Evolutionary conservation across 2,113 vertebrate species (phyloP).

Genomic region (Pholis gunnellus): DNA sequence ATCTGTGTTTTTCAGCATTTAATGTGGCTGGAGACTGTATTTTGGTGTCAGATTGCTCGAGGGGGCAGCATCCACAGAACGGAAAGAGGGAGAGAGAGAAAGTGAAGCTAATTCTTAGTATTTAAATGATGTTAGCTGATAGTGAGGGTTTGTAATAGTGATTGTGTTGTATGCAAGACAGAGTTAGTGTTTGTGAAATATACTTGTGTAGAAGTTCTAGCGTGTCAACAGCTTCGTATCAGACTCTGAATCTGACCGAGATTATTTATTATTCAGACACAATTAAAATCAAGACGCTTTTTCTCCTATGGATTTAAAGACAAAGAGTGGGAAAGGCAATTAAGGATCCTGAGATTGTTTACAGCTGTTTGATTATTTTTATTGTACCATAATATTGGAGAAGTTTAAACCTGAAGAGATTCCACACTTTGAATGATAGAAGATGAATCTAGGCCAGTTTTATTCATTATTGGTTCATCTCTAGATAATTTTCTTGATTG

Average conservation of each 20-base stretch:
- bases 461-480: slow-evolving; percentile 10
- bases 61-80: slow-evolving; percentile 18
- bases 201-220: slow-evolving; percentile 67
- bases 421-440: neutral
- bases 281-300: neutral
- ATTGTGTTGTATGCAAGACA: slow-evolving; percentile 74
- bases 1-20: slow-evolving; percentile 38
- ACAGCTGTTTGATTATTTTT: slow-evolving; percentile 4
- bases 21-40: slow-evolving; percentile 12
- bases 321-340: neutral
- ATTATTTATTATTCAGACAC: slow-evolving; percentile 10
- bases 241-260: slow-evolving; percentile 37
- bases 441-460: neutral
- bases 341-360: neutral
- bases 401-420: neutral
- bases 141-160: slow-evolving; percentile 72
- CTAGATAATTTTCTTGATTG: neutral
- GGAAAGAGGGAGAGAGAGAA: slow-evolving; percentile 23
- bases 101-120: slow-evolving; percentile 50
- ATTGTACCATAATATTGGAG: neutral
- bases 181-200: slow-evolving; percentile 74
- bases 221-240: slow-evolving; percentile 54
- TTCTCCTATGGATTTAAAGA: neutral
- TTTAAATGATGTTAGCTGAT: slow-evolving; percentile 69
- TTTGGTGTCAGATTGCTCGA: slow-evolving; percentile 27